phyloP scores from a whole-genome alignment of 2,113 vertebrate species.

The Planiliza haematocheilus region DNA sequence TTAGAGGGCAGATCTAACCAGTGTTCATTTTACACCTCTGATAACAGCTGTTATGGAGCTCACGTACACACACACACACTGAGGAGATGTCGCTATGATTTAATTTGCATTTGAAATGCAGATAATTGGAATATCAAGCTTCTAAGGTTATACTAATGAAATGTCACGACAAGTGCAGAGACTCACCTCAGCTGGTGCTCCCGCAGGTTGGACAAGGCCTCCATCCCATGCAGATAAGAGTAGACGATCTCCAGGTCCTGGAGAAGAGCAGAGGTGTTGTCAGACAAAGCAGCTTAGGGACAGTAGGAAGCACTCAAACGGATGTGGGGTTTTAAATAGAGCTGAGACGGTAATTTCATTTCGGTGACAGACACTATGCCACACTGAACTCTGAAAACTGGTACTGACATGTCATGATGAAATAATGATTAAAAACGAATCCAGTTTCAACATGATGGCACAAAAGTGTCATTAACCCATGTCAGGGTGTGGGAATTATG shows the following conservation, averaged over 20 bases:
- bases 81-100: conserved; percentile 16
- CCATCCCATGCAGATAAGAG: conserved; percentile 98
- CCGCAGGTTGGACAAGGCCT: conserved; percentile 96
- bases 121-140: conserved; percentile 8
- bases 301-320: background rate
- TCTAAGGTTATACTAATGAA: conserved; percentile 20
- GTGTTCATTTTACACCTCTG: conserved; percentile 6
- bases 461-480: background rate
- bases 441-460: background rate
- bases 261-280: background rate
- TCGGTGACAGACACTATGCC: background rate
- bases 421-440: no score
- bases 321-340: background rate
- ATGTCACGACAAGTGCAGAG: background rate
- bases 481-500: background rate
- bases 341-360: background rate
- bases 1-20: background rate
- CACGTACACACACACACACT: background rate
- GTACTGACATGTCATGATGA: no score
- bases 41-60: background rate
- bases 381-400: no score
- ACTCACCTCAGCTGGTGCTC: conserved; percentile 96
- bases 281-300: background rate
- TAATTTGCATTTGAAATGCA: conserved; percentile 11
- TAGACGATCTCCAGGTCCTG: conserved; percentile 99